phyloP scores from a whole-genome alignment of 2,113 vertebrate species.

The Catagonus wagneri region DNA sequence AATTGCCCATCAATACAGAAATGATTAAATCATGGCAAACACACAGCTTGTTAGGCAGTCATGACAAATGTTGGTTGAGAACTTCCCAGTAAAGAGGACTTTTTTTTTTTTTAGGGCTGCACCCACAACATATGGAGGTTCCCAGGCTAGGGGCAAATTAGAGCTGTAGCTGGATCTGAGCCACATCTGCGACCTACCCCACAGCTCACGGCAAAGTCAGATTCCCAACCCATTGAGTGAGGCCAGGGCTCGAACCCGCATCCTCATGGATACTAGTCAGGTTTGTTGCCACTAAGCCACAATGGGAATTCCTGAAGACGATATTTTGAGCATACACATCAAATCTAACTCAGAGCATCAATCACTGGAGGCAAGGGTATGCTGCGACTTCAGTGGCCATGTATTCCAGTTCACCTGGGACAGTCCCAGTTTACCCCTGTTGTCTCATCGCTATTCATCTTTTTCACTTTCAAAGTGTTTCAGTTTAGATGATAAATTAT shows the following conservation, averaged over 20 bases:
- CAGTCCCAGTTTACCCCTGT: neutral
- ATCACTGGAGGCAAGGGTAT: neutral
- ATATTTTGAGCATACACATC: neutral
- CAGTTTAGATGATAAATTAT: neutral
- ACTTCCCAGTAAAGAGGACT: neutral
- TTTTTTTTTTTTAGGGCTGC: too few species aligned
- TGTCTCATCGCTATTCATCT: neutral
- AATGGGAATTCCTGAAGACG: neutral
- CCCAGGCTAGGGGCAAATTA: too few species aligned
- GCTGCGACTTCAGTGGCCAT: neutral
- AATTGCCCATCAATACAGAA: neutral
- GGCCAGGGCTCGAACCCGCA: too few species aligned
- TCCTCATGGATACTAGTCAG: too few species aligned
- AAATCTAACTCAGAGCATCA: neutral
- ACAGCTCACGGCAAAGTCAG: too few species aligned
- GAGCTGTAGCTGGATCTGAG: too few species aligned
- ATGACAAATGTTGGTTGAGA: neutral
- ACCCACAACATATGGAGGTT: too few species aligned
- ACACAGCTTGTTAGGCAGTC: neutral
- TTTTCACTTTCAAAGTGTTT: neutral
- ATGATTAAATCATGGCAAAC: constrained; percentile 4
- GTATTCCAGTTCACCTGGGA: neutral
- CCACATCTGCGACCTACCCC: too few species aligned
- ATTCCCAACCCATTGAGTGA: too few species aligned
- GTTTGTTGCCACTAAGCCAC: too few species aligned